phyloP scores from a whole-genome alignment of 2,888 invertebrate species.

The Drosophila parthenogenetica region DNA sequence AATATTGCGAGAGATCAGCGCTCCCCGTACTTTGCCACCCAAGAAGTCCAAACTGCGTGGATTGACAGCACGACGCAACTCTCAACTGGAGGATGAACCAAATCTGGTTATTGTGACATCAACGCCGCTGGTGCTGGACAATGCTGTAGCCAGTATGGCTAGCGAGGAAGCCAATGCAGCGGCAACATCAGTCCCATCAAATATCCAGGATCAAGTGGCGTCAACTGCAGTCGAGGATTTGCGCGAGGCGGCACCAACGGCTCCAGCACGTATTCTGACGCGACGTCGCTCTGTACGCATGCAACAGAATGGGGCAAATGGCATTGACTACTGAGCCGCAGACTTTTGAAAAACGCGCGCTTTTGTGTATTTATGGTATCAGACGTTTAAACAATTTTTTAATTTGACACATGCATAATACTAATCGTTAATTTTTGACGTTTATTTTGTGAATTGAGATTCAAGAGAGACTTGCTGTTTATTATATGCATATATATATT shows the following conservation, averaged over 20 bases:
- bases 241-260: conserved; percentile 12
- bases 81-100: conserved; percentile 69
- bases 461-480: conserved; percentile 69
- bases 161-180: conserved; percentile 67
- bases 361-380: conserved; percentile 27
- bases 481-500: conserved; percentile 34
- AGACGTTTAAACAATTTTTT: conserved; percentile 25
- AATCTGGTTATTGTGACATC: conserved; percentile 22
- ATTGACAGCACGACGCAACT: conserved; percentile 63
- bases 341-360: conserved; percentile 31
- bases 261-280: conserved; percentile 75
- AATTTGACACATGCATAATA: conserved; percentile 45
- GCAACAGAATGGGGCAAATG: conserved; percentile 74
- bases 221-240: conserved; percentile 28
- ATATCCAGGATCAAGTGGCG: conserved; percentile 28
- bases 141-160: conserved; percentile 72
- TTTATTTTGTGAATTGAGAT: conserved; percentile 66
- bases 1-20: conserved; percentile 52
- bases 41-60: conserved; percentile 81
- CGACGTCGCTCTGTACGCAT: conserved; percentile 79
- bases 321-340: conserved; percentile 60
- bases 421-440: conserved; percentile 48
- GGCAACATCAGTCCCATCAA: conserved; percentile 24
- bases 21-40: conserved; percentile 81
- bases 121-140: conserved; percentile 65